Base-by-base conservation (phyloP, 2,113 vertebrate genomes). In the Oncorhynchus masou region DNA sequence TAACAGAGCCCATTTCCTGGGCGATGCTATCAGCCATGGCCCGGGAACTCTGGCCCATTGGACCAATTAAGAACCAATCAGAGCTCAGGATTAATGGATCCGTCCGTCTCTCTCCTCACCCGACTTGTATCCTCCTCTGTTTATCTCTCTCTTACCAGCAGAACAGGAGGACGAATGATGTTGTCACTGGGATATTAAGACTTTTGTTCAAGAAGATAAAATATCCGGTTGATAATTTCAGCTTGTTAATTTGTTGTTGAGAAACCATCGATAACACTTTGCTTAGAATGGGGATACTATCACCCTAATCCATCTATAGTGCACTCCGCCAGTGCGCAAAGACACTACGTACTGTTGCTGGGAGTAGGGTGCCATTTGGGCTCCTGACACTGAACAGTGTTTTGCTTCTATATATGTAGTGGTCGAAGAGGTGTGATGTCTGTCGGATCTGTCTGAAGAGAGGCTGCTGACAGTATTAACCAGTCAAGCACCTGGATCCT, bases 401-500 rank as follows among this genome's bases (percentile, higher is more conserved):
- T 77, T 76, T 49, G 73, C 51, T 51, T 76, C 66, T n/a, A 75
- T 77, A 67, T 78, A 76, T 77, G 57, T 75, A 79, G 65, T 65
- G 4, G n/a, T 11, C 71, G 66, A 74, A 71, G 48, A 78, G 45
- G 57, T 73, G 49, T 49, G 48, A 73, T 22, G 3, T 73, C 7
- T 34, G 5, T 68, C n/a, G 60, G 72, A 7, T 11, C 39, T 45
- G 39, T 45, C 9, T 45, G 39, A 45, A 45, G 67, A 19, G 24
- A 64, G 67, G 70, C 19, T 70, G 79, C 69, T 71, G 45, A 73
- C 12, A 39, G 45, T 54, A 27, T 74, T 51, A 62, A 49, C 25
- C 24, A 70, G 75, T 79, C 68, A 73, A 73, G 66, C 80, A 83
- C 76, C 81, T 82, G 81, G 73, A 73, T 79, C 70, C 29, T 79